These are phyloP conservation scores for Habrosyne pyritoides DNA, from an alignment of 2,888 invertebrate genomes.

Conservation along the genomic window DNA sequence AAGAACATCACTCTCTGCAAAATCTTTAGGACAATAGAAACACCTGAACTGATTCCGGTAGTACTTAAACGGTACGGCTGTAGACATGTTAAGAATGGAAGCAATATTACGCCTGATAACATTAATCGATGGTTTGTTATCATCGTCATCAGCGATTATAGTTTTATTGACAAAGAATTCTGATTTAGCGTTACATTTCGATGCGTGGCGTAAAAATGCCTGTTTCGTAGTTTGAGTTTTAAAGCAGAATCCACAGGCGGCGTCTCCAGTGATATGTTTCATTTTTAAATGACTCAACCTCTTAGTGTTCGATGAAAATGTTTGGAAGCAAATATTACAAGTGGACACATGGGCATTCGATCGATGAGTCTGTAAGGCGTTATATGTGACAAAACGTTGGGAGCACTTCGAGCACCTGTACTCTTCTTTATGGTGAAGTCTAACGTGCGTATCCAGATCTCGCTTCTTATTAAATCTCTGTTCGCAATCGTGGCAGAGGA, in stretches of 20 bases:
- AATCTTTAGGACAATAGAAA: constrained; percentile 70
- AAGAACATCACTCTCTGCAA: constrained; percentile 55
- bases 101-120: constrained; percentile 57
- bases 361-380: constrained; percentile 53
- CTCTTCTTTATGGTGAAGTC: constrained; percentile 47
- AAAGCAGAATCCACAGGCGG: constrained; percentile 59
- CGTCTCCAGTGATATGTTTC: constrained; percentile 47
- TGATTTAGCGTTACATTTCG: constrained; percentile 44
- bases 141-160: constrained; percentile 33
- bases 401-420: constrained; percentile 57
- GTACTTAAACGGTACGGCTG: constrained; percentile 68
- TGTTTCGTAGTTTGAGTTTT: constrained; percentile 57
- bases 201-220: constrained; percentile 58
- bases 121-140: constrained; percentile 46
- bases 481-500: constrained; percentile 53
- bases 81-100: constrained; percentile 64
- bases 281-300: constrained; percentile 61
- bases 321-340: constrained; percentile 64
- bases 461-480: constrained; percentile 59
- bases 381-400: constrained; percentile 42
- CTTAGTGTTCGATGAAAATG: constrained; percentile 52
- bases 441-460: constrained; percentile 54
- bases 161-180: constrained; percentile 21
- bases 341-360: constrained; percentile 52
- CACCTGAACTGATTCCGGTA: constrained; percentile 65